Evolutionary conservation across 2,888 invertebrate species (phyloP), one percentile per base, ranked within the genome.

Genomic region (Heliconius sara): DNA sequence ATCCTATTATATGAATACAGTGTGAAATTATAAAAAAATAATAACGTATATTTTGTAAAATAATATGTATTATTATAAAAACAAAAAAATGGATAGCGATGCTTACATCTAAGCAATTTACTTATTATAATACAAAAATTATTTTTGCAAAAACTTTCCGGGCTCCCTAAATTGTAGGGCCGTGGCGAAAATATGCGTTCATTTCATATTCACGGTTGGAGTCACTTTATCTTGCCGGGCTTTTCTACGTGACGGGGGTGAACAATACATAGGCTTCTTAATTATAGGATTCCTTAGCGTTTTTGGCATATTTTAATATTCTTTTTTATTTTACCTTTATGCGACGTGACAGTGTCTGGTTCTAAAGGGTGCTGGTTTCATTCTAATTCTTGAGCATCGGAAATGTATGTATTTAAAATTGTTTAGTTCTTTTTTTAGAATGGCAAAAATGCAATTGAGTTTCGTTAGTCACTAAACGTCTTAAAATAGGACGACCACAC

Each of bases 221-320:
- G 80, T 80, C 79, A 68, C 73, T 83, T 82, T 82, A 83, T 83
- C 82, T 82, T 80, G 73, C 76, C 66, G 74, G 80, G 72, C 76
- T 63, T 66, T 79, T 30, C 74, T 74, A 78, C 82, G 83, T 83
- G 83, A 67, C 68, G 57, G 71, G 83, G 80, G 79, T 83, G 71
- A 76, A 63, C 63, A 74, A 78, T 75, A 52, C 68, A 73, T 25
- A 16, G 63, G 66, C 73, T 25, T 47, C 47, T 71, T 83, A 83
- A 80, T 79, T 80, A 78, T 78, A 57, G 74, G 74, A 66, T 65
- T 66, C 75, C 12, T 66, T 19, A 22, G 43, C 43, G 47, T 47
- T 47, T 75, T 75, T 47, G 39, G 39, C 60, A n/a, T 73, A 73
- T 60, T 39, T 39, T 34, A 60, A 60, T 60, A 73, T 73, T 9